Base-by-base conservation (phyloP, 2,888 invertebrate genomes). In the Pollenia angustigena region DNA sequence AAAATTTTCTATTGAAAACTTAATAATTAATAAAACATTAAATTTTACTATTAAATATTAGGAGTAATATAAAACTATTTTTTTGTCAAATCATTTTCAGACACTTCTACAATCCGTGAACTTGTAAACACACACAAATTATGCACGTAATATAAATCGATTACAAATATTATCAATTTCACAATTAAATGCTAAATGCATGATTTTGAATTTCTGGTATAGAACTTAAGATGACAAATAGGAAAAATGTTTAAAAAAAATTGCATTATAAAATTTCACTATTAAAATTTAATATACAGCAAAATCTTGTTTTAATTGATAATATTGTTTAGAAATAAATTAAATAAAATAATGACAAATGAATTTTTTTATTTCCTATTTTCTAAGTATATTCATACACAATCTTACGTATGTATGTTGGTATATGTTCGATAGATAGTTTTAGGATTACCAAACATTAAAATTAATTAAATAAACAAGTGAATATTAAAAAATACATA, bases 111-210 rank as follows among this genome's bases (percentile, higher is more conserved):
- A 62, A 66, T 56, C 32, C 32, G 40, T 12, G 40, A 62, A 60
- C 14, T 74, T 48, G 64, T 68, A 74, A 50, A n/a, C 71, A 64
- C 23, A 71, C 23, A 23, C 54, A 69, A 83, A 84, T 87, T 81
- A 58, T 84, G 87, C 81, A 48, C 80, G 87, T 89, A 89, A 89
- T 89, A 87, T 74, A 80, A 81, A 76, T 85, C 88, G 88, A 87
- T 89, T 88, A 68, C 58, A 12, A 58, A 74, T 58, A 48, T 85
- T 75, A 79, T 71, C 58, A 81, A 72, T 76, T 85, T 64, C 81
- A 83, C 32, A 68, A 82, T n/a, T 40, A 9, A 10, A 58, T 40
- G 40, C 12, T 40, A 14, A 78, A 56, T 58, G 9, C 16, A 32
- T 48, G n/a, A 40, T 69, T 42, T 46, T 60, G 18, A 18, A 48